A percentile compares a stretch with the other conserved stretches of the same genome.
phyloP scores from a whole-genome alignment of 1,140 invertebrate genomes.

The Calliphora vicina region DNA sequence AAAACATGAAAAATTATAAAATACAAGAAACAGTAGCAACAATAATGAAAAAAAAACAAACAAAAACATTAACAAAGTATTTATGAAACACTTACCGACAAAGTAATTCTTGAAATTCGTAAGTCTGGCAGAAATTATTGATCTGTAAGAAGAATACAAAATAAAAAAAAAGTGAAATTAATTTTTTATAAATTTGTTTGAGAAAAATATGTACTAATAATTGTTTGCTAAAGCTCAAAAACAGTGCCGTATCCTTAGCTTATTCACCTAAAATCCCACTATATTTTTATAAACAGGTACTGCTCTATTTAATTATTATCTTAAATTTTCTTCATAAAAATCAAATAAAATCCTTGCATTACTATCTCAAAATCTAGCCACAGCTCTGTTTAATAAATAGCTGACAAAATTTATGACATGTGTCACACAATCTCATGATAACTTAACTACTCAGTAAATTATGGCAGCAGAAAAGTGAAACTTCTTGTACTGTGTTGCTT shows the following conservation, averaged over 20 bases:
- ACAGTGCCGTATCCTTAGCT: not conserved
- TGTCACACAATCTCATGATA: not conserved
- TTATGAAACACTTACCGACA: constrained; percentile 22
- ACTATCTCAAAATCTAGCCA: not conserved
- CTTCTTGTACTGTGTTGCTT: not conserved
- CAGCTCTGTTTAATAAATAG: not conserved
- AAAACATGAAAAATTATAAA: no score
- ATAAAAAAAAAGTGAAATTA: not conserved
- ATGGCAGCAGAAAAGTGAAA: not conserved
- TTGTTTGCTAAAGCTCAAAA: not conserved
- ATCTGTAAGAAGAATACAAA: not conserved
- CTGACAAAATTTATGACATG: not conserved
- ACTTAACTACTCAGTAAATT: not conserved
- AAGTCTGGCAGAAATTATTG: constrained; percentile 17
- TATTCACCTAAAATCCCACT: no score
- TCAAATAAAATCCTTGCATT: not conserved
- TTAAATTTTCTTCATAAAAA: no score
- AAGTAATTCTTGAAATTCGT: constrained; percentile 29
- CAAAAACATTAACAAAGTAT: not conserved
- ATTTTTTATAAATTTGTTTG: not conserved
- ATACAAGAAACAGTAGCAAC: constrained; percentile 6
- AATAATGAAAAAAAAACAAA: no score
- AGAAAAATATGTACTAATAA: not conserved
- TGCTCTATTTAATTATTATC: no score
- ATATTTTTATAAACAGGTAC: no score